Conservation (phyloP, 2,797 vertebrate genomes). For the Sebastes cheni region DNA sequence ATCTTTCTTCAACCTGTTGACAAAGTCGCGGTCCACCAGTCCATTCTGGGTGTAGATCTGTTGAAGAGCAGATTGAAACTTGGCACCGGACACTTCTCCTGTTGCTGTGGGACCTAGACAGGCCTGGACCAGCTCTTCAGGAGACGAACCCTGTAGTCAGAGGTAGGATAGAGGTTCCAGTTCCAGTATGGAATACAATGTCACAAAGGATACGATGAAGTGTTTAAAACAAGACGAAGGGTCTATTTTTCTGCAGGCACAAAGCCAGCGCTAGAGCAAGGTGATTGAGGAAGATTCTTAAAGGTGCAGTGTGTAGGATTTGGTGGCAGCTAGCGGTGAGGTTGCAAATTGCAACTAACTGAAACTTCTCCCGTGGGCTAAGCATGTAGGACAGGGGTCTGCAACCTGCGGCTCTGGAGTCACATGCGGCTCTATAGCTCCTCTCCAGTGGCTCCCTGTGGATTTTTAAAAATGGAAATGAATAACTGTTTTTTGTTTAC, state of each 20-base stretch:
- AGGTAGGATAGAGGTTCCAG: background rate
- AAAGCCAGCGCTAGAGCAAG: background rate
- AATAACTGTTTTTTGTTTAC: no score
- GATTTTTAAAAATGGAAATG: no score
- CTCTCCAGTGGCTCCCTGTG: no score
- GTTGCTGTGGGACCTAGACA: conserved; percentile 75
- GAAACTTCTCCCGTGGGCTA: background rate
- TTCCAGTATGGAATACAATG: background rate
- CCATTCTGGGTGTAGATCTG: conserved; percentile 78
- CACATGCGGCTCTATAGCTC: no score
- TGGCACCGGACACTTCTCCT: conserved; percentile 78
- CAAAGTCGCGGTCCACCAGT: conserved; percentile 73
- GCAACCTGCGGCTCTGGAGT: no score
- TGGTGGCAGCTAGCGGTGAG: background rate
- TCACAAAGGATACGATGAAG: background rate
- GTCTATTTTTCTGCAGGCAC: background rate
- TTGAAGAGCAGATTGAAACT: conserved; percentile 77
- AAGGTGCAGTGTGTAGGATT: background rate
- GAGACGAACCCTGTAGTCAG: conserved; percentile 71
- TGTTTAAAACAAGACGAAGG: background rate
- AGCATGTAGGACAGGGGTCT: no score
- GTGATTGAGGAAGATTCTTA: background rate
- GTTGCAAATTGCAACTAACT: background rate
- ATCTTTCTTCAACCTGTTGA: conserved; percentile 56
- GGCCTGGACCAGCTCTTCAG: conserved; percentile 75